phyloP scores from a whole-genome alignment of 1,140 invertebrate genomes.

The Temnothorax curvispinosus region DNA sequence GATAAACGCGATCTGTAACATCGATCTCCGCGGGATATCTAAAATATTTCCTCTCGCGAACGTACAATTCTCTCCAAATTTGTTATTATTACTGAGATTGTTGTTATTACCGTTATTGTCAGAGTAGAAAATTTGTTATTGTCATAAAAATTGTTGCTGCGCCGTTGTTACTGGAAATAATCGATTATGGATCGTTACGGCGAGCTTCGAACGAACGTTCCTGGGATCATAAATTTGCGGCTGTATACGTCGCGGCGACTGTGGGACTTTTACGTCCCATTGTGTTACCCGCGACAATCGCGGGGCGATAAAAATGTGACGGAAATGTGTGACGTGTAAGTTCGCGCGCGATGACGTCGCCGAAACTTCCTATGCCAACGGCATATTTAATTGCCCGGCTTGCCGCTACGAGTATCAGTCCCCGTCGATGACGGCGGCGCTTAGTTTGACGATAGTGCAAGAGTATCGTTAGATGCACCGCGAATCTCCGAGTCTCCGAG shows the following conservation, averaged over 20 bases:
- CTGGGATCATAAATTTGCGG: slow-evolving; percentile 8
- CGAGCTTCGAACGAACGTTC: neutral
- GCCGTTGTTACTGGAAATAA: neutral
- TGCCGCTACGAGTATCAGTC: neutral
- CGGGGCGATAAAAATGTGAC: slow-evolving; percentile 25
- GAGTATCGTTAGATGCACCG: neutral
- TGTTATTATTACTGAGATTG: neutral
- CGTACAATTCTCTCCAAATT: neutral
- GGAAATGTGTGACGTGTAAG: neutral
- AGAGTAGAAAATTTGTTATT: neutral
- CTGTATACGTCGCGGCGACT: neutral
- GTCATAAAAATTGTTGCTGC: neutral
- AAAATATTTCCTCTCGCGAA: neutral
- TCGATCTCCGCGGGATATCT: neutral
- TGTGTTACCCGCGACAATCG: slow-evolving; percentile 35
- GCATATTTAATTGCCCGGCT: slow-evolving; percentile 35
- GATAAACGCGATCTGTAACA: neutral
- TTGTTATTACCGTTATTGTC: neutral
- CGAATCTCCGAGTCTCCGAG: neutral
- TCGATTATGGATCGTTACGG: neutral
- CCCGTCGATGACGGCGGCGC: neutral
- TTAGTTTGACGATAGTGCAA: neutral
- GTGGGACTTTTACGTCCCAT: slow-evolving; percentile 32
- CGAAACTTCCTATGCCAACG: slow-evolving; percentile 1
- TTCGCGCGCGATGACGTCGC: slow-evolving; percentile 9